A percentile compares a stretch with the other conserved stretches of the same genome.
phyloP scores from a whole-genome alignment of 1,140 invertebrate species.

The Pseudomyrmex flavicornis region DNA sequence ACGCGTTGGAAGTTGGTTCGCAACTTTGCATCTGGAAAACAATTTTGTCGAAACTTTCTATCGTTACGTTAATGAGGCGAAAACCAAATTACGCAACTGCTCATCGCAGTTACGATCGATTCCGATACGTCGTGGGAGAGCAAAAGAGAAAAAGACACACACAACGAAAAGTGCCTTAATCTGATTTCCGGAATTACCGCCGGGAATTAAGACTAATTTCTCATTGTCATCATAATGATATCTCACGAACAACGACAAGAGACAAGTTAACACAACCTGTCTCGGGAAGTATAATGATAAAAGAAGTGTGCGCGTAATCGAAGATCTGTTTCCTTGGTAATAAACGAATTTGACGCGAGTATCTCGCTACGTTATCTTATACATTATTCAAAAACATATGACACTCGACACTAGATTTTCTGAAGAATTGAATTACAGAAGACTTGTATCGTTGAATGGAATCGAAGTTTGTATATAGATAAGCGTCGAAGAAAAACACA shows the following conservation, averaged over 20 bases:
- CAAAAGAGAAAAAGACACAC: neutral
- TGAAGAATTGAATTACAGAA: neutral
- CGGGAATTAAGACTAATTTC: neutral
- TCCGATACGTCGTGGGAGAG: neutral
- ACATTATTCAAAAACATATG: neutral
- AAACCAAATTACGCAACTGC: slow-evolving; percentile 33
- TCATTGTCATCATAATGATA: neutral
- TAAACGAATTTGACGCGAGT: neutral
- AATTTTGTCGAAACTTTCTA: slow-evolving; percentile 39
- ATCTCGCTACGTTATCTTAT: neutral
- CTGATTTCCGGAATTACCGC: neutral
- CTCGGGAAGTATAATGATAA: neutral
- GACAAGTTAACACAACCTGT: too few species aligned
- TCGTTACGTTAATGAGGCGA: slow-evolving; percentile 44
- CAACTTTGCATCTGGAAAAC: slow-evolving; percentile 12
- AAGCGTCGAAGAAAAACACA: neutral
- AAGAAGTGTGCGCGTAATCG: neutral
- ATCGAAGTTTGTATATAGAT: neutral
- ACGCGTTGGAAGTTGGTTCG: neutral
- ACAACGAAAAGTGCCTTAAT: neutral
- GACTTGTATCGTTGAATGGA: neutral
- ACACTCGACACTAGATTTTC: neutral
- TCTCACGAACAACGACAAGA: neutral
- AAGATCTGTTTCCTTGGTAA: too few species aligned
- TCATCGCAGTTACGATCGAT: neutral